Evolutionary conservation across 2,888 invertebrate species (phyloP).

Genomic region (Hypercompe scribonia): DNA sequence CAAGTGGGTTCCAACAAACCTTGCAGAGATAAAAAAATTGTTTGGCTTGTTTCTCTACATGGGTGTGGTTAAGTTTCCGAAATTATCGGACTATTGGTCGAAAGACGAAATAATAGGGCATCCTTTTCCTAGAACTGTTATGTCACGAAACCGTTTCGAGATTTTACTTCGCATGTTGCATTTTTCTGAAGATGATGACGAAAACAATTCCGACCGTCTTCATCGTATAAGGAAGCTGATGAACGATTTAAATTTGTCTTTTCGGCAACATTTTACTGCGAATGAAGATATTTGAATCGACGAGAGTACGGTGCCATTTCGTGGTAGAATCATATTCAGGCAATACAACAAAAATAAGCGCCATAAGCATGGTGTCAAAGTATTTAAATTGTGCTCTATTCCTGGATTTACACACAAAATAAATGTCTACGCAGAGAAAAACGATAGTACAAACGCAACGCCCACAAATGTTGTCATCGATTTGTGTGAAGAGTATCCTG

Average conservation of each 20-base stretch:
- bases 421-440: constrained; percentile 4
- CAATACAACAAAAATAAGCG: too few relatives aligned
- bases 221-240: neutral
- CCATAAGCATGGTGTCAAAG: too few relatives aligned
- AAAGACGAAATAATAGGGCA: constrained; percentile 46
- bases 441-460: constrained; percentile 12
- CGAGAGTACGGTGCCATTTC: constrained; percentile 8
- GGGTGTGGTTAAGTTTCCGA: constrained; percentile 31
- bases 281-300: constrained; percentile 9
- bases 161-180: neutral
- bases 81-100: constrained; percentile 55
- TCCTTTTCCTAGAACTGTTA: constrained; percentile 46
- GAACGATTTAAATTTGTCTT: neutral
- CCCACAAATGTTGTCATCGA: neutral
- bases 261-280: constrained; percentile 46
- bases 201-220: constrained; percentile 3
- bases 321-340: too few relatives aligned
- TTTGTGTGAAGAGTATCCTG: constrained; percentile 18
- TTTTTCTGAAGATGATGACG: constrained; percentile 9
- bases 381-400: too few relatives aligned
- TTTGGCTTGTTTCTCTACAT: constrained; percentile 51
- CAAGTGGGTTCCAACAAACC: constrained; percentile 45
- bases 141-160: constrained; percentile 30
- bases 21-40: constrained; percentile 49
- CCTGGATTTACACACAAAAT: too few relatives aligned